Evolutionary conservation across 1,140 invertebrate species (phyloP), one percentile per base, ranked within the genome.

Genomic region (Nasonia longicornis): DNA sequence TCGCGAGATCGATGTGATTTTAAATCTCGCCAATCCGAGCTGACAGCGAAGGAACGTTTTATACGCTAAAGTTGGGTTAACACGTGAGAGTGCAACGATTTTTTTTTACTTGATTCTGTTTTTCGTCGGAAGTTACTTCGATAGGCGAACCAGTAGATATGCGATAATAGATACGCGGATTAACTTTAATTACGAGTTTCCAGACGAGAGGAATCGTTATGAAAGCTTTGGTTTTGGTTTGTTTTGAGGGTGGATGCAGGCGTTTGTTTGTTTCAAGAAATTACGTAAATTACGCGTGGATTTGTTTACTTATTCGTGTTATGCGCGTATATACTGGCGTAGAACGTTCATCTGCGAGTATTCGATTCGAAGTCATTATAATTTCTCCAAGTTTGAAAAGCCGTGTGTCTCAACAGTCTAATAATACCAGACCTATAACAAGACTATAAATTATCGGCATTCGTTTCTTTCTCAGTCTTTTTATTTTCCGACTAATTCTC

Each of bases 1-100:
- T 79, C 31, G n/a, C 77, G 31, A 64, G 11, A 66, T 79, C 76
- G 31, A 77, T 52, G 66, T 3, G 66, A 77, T 70, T 70, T 77
- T 77, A 45, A 69, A 52, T 45, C 22, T 31, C 2, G 64, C 42
- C n/a, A 67, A 69, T 10, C 6, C 35, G 38, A 38, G 8, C 38
- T 76, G 35, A 66, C 20, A 38, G 73, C 29, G 7, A 75, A 26
- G 31, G 58, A 76, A 16, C 35, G 8, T 42, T 66, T 42, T 66
- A 22, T 14, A 42, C 35, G 16, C 48, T 42, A 16, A 14, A 16
- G 48, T 52, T 2, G 48, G 48, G 73, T 4, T 35, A 31, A 66
- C 58, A 26, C 7, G 31, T 29, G 35, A 76, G 48, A 20, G n/a
- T 12, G 20, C 11, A n/a, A 7, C 12, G 16, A 31, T 11, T 22